Percentiles rank a stretch among this genome's conserved stretches.
Conservation (phyloP, 1,140 invertebrate species). For the Leptinotarsa undecemlineata region DNA sequence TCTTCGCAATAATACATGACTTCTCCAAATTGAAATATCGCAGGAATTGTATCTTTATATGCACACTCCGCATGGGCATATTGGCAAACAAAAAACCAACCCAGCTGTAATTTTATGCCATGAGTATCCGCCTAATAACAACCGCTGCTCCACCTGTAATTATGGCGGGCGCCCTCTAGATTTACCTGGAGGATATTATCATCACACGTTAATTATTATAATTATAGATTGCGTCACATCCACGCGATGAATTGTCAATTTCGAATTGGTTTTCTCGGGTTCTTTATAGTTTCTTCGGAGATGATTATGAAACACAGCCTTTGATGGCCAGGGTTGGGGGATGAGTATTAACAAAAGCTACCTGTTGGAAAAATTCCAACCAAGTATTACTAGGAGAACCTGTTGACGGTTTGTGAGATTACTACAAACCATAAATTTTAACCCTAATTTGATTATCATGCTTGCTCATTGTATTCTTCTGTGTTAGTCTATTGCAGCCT, state of each 20-base stretch:
- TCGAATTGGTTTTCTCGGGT: constrained; percentile 4
- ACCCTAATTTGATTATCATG: too few species aligned
- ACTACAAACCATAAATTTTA: too few species aligned
- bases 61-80: background rate
- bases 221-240: constrained; percentile 34
- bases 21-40: too few species aligned
- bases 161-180: constrained; percentile 38
- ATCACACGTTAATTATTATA: constrained; percentile 25
- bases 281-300: background rate
- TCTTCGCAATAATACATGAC: too few species aligned
- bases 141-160: constrained; percentile 40
- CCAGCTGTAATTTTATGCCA: background rate
- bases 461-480: too few species aligned
- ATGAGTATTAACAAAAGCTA: too few species aligned
- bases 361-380: too few species aligned
- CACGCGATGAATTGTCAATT: constrained; percentile 31
- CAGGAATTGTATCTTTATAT: background rate
- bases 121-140: constrained; percentile 10
- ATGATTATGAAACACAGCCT: too few species aligned
- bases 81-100: background rate
- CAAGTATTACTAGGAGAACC: too few species aligned
- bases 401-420: too few species aligned
- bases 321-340: too few species aligned
- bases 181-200: constrained; percentile 38
- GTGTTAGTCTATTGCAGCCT: too few species aligned